Evolutionary conservation across 2,888 invertebrate genomes (phyloP), one percentile per base, ranked within the genome.

Genomic region (Xanthostigma xanthostigma): DNA sequence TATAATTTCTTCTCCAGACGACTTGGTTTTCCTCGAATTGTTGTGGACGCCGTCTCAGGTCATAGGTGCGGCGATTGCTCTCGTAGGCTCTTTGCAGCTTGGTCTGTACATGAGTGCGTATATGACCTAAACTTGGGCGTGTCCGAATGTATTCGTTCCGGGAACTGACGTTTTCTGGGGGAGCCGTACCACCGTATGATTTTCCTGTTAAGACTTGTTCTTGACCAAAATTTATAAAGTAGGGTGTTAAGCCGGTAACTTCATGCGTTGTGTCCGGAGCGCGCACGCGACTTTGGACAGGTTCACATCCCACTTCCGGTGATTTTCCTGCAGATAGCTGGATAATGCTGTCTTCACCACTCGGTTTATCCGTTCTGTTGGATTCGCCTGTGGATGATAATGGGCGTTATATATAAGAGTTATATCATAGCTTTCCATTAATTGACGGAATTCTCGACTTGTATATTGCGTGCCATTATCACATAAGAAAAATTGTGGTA

Each of bases 321-420:
- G 54, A 46, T 51, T 37, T n/a, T 49, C 45, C n/a, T 41, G 41
- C 9, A 51, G 48, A 17, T 52, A 53, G 5, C 48, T 44, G 6
- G 44, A 46, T 27, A 54, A 41, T 51, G 51, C 53, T 2, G 53
- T 53, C 45, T 54, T 38, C 13, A 51, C 36, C 51, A 53, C 53
- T 8, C 39, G 38, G 12, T 46, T 46, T 8, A 46, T 46, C 6
- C 46, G 13, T 38, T 46, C 46, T 4, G 46, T 39, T 11, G 39
- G 40, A 17, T 46, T 46, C 5, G 46, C 46, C 33, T 46, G 46
- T 4, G 46, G 46, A 39, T 46, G 46, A 17, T 46, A 46, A 3
- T 12, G 12, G n/a, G 46, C 11, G 12, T 39, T 46, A 27, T 39
- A 46, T 11, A 40, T 27, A 11, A 34, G 46, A 34, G 38, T 46